Conservation (phyloP, 2,888 invertebrate species). For the Unio delphinus region DNA sequence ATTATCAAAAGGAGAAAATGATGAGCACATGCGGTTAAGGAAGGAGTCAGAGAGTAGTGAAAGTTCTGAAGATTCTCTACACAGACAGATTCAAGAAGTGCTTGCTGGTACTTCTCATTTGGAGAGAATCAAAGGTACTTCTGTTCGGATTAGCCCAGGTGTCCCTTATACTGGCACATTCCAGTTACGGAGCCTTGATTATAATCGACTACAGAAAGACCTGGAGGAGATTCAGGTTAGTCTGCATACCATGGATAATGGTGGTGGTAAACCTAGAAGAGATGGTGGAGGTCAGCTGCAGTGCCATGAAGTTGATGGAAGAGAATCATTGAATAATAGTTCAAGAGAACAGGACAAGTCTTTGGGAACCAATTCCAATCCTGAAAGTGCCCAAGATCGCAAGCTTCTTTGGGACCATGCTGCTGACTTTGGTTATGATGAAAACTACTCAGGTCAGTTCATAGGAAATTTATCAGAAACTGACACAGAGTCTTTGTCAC, state of each 20-base stretch:
- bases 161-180: background rate
- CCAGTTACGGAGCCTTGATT: conserved; percentile 13
- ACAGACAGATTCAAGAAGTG: conserved; percentile 16
- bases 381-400: conserved; percentile 34
- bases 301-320: conserved; percentile 1
- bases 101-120: conserved; percentile 25
- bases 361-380: conserved; percentile 13
- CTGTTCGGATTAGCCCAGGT: background rate
- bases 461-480: conserved; percentile 34
- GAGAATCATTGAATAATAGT: conserved; percentile 13
- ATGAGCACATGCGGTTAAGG: background rate
- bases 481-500: conserved; percentile 27
- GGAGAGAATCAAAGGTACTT: conserved; percentile 11
- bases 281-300: conserved; percentile 13
- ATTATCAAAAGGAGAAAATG: too few species aligned
- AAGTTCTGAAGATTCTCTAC: conserved; percentile 18
- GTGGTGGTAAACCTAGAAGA: conserved; percentile 4
- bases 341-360: conserved; percentile 13
- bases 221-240: conserved; percentile 66
- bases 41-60: conserved; percentile 16
- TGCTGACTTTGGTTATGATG: conserved; percentile 52
- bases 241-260: conserved; percentile 28
- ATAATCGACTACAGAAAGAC: conserved; percentile 55
- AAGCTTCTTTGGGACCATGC: conserved; percentile 59
- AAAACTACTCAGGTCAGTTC: conserved; percentile 38